Conservation (phyloP, 2,888 invertebrate species). For the Brenthis hecate region DNA sequence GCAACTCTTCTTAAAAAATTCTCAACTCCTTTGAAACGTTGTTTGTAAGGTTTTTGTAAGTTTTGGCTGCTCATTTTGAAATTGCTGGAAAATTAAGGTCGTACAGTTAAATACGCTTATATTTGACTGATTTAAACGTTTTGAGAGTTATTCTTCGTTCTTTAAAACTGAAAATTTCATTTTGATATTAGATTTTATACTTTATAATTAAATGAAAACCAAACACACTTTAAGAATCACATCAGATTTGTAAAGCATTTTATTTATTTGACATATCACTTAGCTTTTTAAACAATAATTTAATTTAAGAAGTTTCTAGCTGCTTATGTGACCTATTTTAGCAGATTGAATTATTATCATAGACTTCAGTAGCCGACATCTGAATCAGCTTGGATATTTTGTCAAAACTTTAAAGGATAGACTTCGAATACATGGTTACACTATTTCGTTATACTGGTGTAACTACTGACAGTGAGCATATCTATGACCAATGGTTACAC, state of each 20-base stretch:
- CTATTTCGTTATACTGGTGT: no score
- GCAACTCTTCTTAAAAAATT: constrained; percentile 67
- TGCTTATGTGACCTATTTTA: no score
- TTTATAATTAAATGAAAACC: constrained; percentile 5
- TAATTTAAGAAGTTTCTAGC: no score
- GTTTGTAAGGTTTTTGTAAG: constrained; percentile 42
- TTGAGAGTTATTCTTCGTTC: neutral
- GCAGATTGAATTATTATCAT: no score
- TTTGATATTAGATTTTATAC: neutral
- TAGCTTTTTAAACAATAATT: neutral
- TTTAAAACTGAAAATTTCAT: constrained; percentile 26
- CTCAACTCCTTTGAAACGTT: constrained; percentile 68
- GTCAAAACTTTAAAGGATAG: no score
- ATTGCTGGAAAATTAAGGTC: neutral
- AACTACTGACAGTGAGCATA: no score
- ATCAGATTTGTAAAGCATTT: constrained; percentile 3
- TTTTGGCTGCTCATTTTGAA: constrained; percentile 48
- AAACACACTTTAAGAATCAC: neutral
- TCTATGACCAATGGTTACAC: no score
- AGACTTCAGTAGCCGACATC: no score
- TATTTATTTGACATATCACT: constrained; percentile 9
- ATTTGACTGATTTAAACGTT: neutral
- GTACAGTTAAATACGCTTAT: neutral
- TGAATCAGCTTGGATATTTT: no score
- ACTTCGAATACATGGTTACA: no score